Percentiles rank a stretch among this genome's conserved stretches.
These are phyloP conservation scores for Drosophila pandora DNA, from an alignment of 1,140 invertebrate genomes.

Conservation along the genomic window DNA sequence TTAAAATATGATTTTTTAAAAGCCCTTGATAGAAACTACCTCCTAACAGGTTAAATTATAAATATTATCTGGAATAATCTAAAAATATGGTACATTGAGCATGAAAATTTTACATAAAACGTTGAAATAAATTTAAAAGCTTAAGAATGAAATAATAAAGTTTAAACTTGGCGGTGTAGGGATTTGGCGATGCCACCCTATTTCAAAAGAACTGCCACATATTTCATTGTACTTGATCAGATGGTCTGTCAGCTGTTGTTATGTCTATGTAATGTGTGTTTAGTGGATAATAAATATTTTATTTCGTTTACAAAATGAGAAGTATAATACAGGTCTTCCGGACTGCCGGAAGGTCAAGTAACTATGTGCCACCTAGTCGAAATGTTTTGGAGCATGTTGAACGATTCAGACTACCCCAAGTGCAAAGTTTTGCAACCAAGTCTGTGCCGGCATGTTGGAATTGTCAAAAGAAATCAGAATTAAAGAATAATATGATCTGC, in stretches of 20 bases:
- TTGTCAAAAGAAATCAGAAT: slow-evolving; percentile 84
- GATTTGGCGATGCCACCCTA: not conserved
- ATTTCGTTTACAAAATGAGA: slow-evolving; percentile 12
- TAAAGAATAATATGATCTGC: slow-evolving; percentile 85
- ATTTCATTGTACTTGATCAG: not conserved
- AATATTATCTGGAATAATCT: too few relatives aligned
- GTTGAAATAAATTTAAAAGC: not conserved
- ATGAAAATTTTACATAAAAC: too few relatives aligned
- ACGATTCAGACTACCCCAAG: not conserved
- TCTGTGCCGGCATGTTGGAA: slow-evolving; percentile 85
- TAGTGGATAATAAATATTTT: not conserved
- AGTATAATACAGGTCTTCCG: not conserved
- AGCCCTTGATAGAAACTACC: too few relatives aligned
- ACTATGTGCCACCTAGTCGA: not conserved
- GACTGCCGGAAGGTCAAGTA: slow-evolving; percentile 1
- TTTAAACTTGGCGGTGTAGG: not conserved
- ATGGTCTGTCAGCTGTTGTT: slow-evolving; percentile 16
- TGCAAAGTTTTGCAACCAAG: slow-evolving; percentile 3
- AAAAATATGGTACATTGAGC: too few relatives aligned
- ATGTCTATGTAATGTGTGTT: slow-evolving; percentile 9
- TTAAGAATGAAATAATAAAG: too few relatives aligned
- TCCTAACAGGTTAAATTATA: too few relatives aligned
- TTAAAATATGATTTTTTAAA: too few relatives aligned
- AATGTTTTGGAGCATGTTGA: not conserved
- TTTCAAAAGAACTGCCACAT: not conserved